phyloP scores from a whole-genome alignment of 2,888 invertebrate genomes.

The Dascillus cervinus region DNA sequence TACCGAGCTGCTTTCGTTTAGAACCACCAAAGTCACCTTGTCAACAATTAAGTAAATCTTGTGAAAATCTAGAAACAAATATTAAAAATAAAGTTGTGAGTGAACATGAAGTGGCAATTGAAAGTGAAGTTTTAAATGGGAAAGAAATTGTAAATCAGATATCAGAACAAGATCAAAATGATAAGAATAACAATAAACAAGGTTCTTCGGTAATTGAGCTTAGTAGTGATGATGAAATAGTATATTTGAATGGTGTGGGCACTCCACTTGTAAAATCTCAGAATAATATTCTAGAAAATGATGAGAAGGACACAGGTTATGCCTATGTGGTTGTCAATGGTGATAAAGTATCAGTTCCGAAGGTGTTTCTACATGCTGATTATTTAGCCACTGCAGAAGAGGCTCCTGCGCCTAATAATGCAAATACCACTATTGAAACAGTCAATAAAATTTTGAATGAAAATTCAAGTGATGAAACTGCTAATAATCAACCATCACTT shows the following conservation, averaged over 20 bases:
- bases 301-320: constrained; percentile 22
- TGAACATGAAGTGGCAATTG: background rate
- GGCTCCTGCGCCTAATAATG: constrained; percentile 17
- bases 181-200: background rate
- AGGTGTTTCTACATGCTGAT: constrained; percentile 31
- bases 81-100: background rate
- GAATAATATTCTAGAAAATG: background rate
- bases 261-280: background rate
- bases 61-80: background rate
- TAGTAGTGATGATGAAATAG: background rate
- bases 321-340: constrained; percentile 34
- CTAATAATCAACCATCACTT: background rate
- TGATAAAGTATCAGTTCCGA: constrained; percentile 32
- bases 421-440: background rate
- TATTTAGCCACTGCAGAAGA: constrained; percentile 27
- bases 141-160: constrained; percentile 2
- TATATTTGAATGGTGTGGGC: background rate
- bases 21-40: background rate
- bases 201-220: background rate
- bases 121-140: constrained; percentile 1
- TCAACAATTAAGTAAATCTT: background rate
- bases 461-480: background rate
- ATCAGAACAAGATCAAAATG: background rate
- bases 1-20: constrained; percentile 1
- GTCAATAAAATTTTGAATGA: background rate